Percentiles rank a stretch among this genome's conserved stretches.
Conservation (phyloP, 2,888 invertebrate genomes). For the Scelioninae gen. 2 region DNA sequence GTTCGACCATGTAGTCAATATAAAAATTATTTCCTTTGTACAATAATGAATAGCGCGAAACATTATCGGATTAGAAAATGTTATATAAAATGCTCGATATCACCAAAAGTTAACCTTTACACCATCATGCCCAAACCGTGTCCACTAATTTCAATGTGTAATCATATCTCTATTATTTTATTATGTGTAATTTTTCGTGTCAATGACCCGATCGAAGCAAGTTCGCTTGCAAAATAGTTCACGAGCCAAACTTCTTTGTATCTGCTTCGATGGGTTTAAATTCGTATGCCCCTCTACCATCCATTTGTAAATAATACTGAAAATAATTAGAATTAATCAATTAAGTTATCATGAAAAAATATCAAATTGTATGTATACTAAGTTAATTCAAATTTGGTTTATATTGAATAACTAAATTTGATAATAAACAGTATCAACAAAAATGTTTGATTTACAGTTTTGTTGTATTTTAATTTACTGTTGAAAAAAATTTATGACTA, state of each 20-base stretch:
- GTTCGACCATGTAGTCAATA: constrained; percentile 28
- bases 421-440: no score
- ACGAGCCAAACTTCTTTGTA: constrained; percentile 96
- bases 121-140: background rate
- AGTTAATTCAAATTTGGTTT: no score
- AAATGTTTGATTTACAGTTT: no score
- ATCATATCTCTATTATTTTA: constrained; percentile 1
- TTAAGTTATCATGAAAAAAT: no score
- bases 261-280: constrained; percentile 91
- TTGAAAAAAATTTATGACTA: no score
- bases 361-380: no score
- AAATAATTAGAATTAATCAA: no score
- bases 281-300: constrained; percentile 93
- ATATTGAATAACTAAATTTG: no score
- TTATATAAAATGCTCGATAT: constrained; percentile 45
- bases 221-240: constrained; percentile 74
- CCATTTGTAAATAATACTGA: constrained; percentile 94
- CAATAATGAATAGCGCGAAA: constrained; percentile 28
- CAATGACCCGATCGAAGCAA: constrained; percentile 10
- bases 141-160: no score
- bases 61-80: constrained; percentile 26
- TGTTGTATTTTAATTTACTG: no score
- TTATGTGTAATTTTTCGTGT: constrained; percentile 15
- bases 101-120: constrained; percentile 13
- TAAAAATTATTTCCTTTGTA: constrained; percentile 30